Evolutionary conservation across 2,113 vertebrate species (phyloP).

Genomic region (Reinhardtius hippoglossoides): DNA sequence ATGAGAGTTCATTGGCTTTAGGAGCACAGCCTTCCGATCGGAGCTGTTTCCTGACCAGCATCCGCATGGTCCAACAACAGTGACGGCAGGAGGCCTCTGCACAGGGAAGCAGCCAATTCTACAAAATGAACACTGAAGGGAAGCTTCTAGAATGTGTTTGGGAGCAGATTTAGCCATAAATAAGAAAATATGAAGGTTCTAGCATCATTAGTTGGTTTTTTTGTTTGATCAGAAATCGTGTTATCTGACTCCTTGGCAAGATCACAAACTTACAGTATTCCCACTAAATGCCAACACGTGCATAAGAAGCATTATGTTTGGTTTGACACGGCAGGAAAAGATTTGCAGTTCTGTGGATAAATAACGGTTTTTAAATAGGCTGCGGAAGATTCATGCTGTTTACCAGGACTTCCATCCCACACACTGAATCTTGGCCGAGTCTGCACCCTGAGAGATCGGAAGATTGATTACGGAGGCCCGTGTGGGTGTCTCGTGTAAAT

Average conservation of each 20-base stretch:
- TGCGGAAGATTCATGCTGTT: slow-evolving; percentile 60
- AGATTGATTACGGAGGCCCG: slow-evolving; percentile 70
- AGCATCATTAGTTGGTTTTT: no score
- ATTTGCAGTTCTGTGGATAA: slow-evolving; percentile 59
- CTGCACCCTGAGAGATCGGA: slow-evolving; percentile 64
- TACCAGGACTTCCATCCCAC: slow-evolving; percentile 70
- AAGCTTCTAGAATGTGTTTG: no score
- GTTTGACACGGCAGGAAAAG: slow-evolving; percentile 52
- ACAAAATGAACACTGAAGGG: no score
- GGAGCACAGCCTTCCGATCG: no score
- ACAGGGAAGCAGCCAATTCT: no score
- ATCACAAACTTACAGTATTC: slow-evolving; percentile 32
- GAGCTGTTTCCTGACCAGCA: no score
- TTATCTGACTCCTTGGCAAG: slow-evolving; percentile 30
- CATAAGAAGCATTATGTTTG: slow-evolving; percentile 39
- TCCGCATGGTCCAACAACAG: no score
- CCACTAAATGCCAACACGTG: slow-evolving; percentile 37
- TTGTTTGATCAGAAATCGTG: slow-evolving; percentile 17
- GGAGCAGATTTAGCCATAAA: no score
- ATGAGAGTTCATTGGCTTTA: no score
- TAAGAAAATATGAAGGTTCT: no score
- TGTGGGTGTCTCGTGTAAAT: slow-evolving; percentile 74
- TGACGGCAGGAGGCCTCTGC: no score
- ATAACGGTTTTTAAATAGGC: slow-evolving; percentile 65
- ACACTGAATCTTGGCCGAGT: slow-evolving; percentile 66